Base-by-base conservation (phyloP, 2,888 invertebrate species). In the Apotomis betuletana region DNA sequence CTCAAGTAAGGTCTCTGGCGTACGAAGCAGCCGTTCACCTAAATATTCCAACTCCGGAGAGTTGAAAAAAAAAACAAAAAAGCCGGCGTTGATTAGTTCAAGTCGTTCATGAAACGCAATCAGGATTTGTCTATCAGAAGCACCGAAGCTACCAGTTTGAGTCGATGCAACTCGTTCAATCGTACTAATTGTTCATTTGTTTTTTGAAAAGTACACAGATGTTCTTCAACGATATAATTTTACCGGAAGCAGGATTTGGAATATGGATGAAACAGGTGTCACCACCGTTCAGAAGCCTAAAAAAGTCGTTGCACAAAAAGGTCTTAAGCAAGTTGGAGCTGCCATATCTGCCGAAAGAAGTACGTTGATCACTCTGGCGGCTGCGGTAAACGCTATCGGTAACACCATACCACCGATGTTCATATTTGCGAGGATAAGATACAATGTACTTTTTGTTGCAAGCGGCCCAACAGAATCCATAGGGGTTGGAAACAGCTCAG, bases 241-340 rank as follows among this genome's bases (percentile, higher is more conserved):
- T 2, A 41, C 41, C 41, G 41, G 41, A 41, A 60, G 62, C 58
- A 38, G 69, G 44, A 73, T 74, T 9, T 73, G 72, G 69, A 74
- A 75, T 55, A 51, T 73, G 46, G 75, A 75, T 59, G 74, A 76
- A 61, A 76, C 74, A 44, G 74, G 70, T 13, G 70, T 76, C 9
- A 71, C 71, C 9, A 74, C 71, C 1, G 74, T 67, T 10, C 63
- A 68, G 57, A 72, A 67, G 49, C 73, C 68, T 10, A 58, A 67
- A 12, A 74, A 73, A 70, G 67, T 76, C 38, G 69, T 76, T 10
- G 65, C 67, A 36, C 54, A 44, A 67, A 57, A 57, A 55, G 54
- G 41, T 58, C 58, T 67, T 15, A 67, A 67, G 57, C 67, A 67
- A 67, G 67, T 67, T 46, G 67, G 38, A 58, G 67, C 67, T 27